Evolutionary conservation across 1,140 invertebrate genomes (phyloP).

Genomic region (Penaeus vannamei): DNA sequence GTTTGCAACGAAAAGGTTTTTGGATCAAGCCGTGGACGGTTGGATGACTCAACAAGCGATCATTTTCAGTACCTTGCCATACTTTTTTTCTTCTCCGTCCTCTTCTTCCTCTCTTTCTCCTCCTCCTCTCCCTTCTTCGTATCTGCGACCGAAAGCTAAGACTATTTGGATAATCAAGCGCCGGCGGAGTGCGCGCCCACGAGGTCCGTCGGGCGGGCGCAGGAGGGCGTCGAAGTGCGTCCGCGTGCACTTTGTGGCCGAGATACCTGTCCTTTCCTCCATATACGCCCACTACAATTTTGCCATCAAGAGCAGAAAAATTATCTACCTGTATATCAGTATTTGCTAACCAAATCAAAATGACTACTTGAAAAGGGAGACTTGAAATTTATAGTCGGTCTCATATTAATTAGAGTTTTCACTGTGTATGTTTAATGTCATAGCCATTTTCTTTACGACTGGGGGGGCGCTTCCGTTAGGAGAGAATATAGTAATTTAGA

Average conservation of each 20-base stretch:
- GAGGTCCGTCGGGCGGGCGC: too few species aligned
- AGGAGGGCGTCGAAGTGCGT: too few species aligned
- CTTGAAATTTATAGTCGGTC: constrained; percentile 3
- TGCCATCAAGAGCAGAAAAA: constrained; percentile 8
- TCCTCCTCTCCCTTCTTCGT: background rate
- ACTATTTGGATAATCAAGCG: too few species aligned
- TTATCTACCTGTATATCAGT: constrained; percentile 36
- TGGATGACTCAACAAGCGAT: too few species aligned
- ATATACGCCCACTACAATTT: constrained; percentile 4
- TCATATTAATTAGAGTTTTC: constrained; percentile 39
- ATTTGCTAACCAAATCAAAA: constrained; percentile 45
- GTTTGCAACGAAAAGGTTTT: too few species aligned
- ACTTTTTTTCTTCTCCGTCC: background rate
- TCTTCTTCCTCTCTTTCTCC: background rate
- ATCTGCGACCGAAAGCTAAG: background rate
- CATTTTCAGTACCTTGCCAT: background rate
- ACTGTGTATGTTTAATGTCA: constrained; percentile 45
- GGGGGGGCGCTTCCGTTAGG: too few species aligned
- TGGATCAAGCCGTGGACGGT: too few species aligned
- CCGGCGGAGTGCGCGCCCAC: too few species aligned
- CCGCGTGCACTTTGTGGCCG: too few species aligned
- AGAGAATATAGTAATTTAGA: too few species aligned
- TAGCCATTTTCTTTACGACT: constrained; percentile 19
- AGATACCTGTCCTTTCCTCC: too few species aligned
- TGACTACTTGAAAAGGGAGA: constrained; percentile 24